Evolutionary conservation across 2,888 invertebrate species (phyloP).

Genomic region (Scotopteryx bipunctaria): DNA sequence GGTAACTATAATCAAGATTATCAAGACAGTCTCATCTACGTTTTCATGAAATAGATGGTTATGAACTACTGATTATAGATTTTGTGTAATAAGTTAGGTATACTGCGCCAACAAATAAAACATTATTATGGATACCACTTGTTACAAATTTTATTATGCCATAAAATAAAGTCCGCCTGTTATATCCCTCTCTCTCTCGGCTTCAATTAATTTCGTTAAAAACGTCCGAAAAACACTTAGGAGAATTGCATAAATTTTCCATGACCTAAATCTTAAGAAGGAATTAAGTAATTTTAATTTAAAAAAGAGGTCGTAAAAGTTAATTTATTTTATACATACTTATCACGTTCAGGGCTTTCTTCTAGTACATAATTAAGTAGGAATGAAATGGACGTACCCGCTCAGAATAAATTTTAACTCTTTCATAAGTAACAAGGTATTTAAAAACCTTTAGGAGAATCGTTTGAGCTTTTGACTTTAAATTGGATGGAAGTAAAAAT

Average conservation of each 20-base stretch:
- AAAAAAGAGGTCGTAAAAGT: constrained; percentile 51
- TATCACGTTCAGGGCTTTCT: constrained; percentile 56
- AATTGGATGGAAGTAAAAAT: constrained; percentile 33
- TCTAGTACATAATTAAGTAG: constrained; percentile 47
- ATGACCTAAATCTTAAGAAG: constrained; percentile 31
- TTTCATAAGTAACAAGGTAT: constrained; percentile 37
- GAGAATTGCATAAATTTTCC: constrained; percentile 33
- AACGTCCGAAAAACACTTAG: constrained; percentile 31
- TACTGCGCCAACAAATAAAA: too few relatives aligned
- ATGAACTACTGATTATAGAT: too few relatives aligned
- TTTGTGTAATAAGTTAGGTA: too few relatives aligned
- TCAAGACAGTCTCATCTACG: too few relatives aligned
- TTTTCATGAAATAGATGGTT: too few relatives aligned
- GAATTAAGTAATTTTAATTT: constrained; percentile 54
- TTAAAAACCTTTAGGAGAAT: constrained; percentile 19
- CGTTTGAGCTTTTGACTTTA: constrained; percentile 23
- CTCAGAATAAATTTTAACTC: constrained; percentile 43
- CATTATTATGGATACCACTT: too few relatives aligned
- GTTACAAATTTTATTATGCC: too few relatives aligned
- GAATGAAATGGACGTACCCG: constrained; percentile 36
- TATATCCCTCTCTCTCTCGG: constrained; percentile 10
- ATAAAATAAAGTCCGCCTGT: constrained; percentile 6
- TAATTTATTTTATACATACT: constrained; percentile 65
- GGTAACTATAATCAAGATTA: too few relatives aligned
- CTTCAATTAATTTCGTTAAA: constrained; percentile 31